These are phyloP conservation scores for Drosophila falleni DNA, from an alignment of 2,888 invertebrate species.

Conservation along the genomic window DNA sequence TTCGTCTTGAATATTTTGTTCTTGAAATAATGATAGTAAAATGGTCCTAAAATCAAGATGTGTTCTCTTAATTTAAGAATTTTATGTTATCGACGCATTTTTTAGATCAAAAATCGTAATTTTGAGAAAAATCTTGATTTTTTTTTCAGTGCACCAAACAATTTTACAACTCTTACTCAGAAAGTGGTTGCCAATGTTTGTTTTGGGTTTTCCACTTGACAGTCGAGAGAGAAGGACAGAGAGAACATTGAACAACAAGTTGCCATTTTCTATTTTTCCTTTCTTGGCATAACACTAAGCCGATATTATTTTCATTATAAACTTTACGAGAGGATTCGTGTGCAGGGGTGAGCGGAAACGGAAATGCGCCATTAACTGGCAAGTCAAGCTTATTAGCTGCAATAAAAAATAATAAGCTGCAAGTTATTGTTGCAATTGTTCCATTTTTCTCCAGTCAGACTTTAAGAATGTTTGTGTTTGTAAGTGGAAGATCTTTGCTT, in stretches of 20 bases:
- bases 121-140: too few relatives aligned
- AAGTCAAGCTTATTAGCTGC: constrained; percentile 77
- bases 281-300: constrained; percentile 54
- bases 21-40: too few relatives aligned
- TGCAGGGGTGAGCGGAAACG: constrained; percentile 60
- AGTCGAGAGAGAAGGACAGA: constrained; percentile 22
- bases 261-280: constrained; percentile 26
- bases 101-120: too few relatives aligned
- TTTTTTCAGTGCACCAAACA: constrained; percentile 3
- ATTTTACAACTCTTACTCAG: constrained; percentile 12
- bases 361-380: constrained; percentile 76
- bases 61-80: too few relatives aligned
- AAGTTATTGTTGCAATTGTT: constrained; percentile 79
- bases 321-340: constrained; percentile 73
- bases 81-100: too few relatives aligned
- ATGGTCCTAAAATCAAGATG: too few relatives aligned
- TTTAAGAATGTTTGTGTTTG: constrained; percentile 32
- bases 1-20: too few relatives aligned
- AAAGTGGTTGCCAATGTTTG: constrained; percentile 29
- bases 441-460: constrained; percentile 53
- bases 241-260: constrained; percentile 42
- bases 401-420: constrained; percentile 81
- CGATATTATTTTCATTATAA: constrained; percentile 79
- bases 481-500: neutral
- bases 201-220: constrained; percentile 46